Conservation (phyloP, 2,888 invertebrate species). For the Euproctis similis region DNA sequence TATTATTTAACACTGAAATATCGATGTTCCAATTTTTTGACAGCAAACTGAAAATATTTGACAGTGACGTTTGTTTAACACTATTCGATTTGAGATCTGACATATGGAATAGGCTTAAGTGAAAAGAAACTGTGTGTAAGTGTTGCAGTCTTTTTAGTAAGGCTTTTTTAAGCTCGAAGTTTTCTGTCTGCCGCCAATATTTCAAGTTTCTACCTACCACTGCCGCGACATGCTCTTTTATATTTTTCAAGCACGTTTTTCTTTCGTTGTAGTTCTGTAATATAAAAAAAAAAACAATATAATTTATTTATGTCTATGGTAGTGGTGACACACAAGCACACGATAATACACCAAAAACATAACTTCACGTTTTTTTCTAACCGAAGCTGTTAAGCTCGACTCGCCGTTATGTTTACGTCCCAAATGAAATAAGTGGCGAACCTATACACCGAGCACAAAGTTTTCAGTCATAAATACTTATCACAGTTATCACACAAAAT, state of each 20-base stretch:
- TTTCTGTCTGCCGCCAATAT: constrained; percentile 65
- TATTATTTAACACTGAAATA: constrained; percentile 37
- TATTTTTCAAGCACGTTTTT: constrained; percentile 60
- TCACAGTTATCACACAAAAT: too few species aligned
- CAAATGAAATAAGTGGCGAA: too few species aligned
- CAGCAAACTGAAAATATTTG: constrained; percentile 41
- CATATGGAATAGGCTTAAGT: constrained; percentile 50
- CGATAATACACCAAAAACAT: too few species aligned
- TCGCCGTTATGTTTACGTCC: too few species aligned
- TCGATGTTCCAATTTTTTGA: constrained; percentile 54
- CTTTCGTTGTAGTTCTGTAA: constrained; percentile 51
- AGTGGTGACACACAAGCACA: too few species aligned
- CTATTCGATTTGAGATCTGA: constrained; percentile 44
- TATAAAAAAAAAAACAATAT: too few species aligned
- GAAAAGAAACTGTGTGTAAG: constrained; percentile 51
- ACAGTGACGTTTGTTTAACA: constrained; percentile 33
- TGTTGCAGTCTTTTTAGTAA: constrained; percentile 54
- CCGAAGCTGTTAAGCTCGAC: too few species aligned
- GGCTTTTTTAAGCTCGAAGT: constrained; percentile 40
- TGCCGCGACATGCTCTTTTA: constrained; percentile 66
- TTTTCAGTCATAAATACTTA: too few species aligned
- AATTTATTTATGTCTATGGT: too few species aligned
- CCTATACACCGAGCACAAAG: too few species aligned
- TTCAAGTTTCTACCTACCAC: constrained; percentile 69
- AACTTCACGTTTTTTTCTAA: too few species aligned